These are phyloP conservation scores for Muscidifurax raptorellus DNA, from an alignment of 1,140 invertebrate genomes.

Conservation along the genomic window DNA sequence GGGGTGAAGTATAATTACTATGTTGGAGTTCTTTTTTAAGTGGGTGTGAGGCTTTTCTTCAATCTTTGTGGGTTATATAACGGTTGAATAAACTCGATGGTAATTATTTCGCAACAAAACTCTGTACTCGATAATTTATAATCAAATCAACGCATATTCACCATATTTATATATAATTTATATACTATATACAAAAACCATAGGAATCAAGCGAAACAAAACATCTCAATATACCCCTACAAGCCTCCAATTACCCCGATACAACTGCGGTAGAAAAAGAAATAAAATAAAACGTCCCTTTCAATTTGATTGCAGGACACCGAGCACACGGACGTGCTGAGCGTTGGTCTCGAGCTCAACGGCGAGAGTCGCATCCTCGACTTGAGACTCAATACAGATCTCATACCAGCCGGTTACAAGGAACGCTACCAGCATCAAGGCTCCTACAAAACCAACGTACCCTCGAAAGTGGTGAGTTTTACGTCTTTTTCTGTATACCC, in stretches of 20 bases:
- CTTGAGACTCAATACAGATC: slow-evolving; percentile 85
- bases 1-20: not conserved
- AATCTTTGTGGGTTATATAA: no score
- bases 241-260: no score
- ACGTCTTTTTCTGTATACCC: not conserved
- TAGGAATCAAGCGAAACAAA: no score
- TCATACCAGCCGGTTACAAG: slow-evolving; percentile 85
- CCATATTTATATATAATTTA: no score
- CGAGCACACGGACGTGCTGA: slow-evolving; percentile 82
- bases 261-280: no score
- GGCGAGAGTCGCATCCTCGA: slow-evolving; percentile 83
- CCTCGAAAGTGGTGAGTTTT: slow-evolving; percentile 79
- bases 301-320: slow-evolving; percentile 78
- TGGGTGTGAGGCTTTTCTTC: no score
- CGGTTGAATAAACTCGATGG: no score
- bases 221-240: not conserved
- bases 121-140: no score
- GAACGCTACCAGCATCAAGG: slow-evolving; percentile 84
- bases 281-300: not conserved
- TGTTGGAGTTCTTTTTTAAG: not conserved
- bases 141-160: no score
- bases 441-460: slow-evolving; percentile 78
- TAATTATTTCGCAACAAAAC: no score
- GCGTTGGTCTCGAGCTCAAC: slow-evolving; percentile 81
- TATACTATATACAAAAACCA: no score